Conservation (phyloP, 92 coral and sea anemone species). For the Zoanthus gigantus region DNA sequence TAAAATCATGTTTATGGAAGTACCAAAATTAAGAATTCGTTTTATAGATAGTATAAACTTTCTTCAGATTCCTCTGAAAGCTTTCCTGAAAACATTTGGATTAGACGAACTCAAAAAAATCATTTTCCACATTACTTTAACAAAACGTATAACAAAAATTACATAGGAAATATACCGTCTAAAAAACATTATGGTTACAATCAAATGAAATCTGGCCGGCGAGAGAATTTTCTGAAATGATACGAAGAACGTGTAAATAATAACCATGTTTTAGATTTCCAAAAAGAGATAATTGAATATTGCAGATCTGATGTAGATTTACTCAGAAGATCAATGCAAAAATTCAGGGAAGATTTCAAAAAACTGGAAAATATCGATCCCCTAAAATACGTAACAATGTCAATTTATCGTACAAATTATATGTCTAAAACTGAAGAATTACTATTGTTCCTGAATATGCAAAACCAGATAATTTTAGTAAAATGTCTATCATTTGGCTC, state of each 20-base stretch:
- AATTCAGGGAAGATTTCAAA: not conserved
- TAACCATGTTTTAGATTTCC: not conserved
- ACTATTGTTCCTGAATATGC: constrained; percentile 31
- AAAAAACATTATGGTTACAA: too few relatives aligned
- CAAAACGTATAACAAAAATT: constrained; percentile 22
- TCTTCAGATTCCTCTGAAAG: not conserved
- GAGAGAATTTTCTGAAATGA: not conserved
- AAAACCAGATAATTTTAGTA: not conserved
- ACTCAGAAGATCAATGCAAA: not conserved
- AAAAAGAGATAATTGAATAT: not conserved
- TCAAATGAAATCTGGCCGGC: not conserved
- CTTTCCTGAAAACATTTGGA: constrained; percentile 30
- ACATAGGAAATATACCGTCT: too few relatives aligned
- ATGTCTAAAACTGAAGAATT: constrained; percentile 20
- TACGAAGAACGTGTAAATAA: not conserved
- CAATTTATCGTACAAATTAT: constrained; percentile 28
- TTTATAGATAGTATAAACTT: constrained; percentile 22
- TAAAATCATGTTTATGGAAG: too few relatives aligned
- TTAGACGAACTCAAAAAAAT: not conserved
- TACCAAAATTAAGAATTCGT: not conserved
- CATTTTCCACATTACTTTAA: constrained; percentile 26
- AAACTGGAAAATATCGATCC: constrained; percentile 8
- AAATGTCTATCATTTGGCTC: not conserved
- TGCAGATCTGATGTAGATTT: not conserved
- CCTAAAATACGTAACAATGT: constrained; percentile 13